Evolutionary conservation across 2,888 invertebrate genomes (phyloP).

Genomic region (Camptogramma bilineatum): DNA sequence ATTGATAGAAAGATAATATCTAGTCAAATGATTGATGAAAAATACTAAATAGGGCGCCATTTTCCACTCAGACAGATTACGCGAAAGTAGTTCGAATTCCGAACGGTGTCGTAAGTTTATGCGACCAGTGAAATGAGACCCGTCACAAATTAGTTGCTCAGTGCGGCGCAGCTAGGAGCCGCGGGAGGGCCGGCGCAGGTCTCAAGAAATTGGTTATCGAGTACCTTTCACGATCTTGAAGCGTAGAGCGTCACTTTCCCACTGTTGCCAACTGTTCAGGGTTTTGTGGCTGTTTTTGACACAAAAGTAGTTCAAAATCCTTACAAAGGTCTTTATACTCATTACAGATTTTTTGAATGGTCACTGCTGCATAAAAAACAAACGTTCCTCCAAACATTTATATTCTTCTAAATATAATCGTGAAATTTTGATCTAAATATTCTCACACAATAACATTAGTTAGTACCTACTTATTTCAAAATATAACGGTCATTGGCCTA

Average conservation of each 20-base stretch:
- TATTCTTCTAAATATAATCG: no score
- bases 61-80: slow-evolving; percentile 76
- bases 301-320: slow-evolving; percentile 1
- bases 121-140: slow-evolving; percentile 63
- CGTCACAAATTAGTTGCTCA: slow-evolving; percentile 60
- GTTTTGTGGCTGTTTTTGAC: slow-evolving; percentile 26
- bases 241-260: slow-evolving; percentile 53
- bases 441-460: no score
- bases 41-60: slow-evolving; percentile 69
- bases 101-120: slow-evolving; percentile 79
- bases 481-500: no score
- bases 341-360: background rate
- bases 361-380: no score
- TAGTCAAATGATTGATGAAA: slow-evolving; percentile 1
- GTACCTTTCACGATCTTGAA: slow-evolving; percentile 83
- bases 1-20: background rate
- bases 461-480: no score
- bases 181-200: slow-evolving; percentile 60
- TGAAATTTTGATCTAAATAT: no score
- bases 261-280: slow-evolving; percentile 29
- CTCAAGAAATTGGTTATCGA: slow-evolving; percentile 65
- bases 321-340: background rate
- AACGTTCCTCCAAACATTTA: no score
- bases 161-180: slow-evolving; percentile 41
- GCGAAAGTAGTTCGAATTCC: slow-evolving; percentile 84